phyloP scores from a whole-genome alignment of 2,113 vertebrate genomes.

The Lonchura striata region DNA sequence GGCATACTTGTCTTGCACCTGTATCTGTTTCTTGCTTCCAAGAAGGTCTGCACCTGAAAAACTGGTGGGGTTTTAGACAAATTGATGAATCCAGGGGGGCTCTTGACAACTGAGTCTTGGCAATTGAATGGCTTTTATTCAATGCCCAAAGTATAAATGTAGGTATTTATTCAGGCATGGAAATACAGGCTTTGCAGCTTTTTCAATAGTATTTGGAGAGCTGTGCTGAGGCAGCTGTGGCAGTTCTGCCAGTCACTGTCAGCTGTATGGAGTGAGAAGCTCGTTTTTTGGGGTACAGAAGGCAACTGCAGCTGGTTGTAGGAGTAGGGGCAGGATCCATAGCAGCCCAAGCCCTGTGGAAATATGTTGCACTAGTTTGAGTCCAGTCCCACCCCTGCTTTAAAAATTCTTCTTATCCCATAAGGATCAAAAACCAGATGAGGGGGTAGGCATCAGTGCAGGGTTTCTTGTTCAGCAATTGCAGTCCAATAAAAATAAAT shows the following conservation, averaged over 20 bases:
- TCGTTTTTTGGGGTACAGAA: not conserved
- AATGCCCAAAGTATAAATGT: not conserved
- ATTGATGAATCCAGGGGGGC: not conserved
- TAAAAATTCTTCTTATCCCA: not conserved
- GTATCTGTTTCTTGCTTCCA: not conserved
- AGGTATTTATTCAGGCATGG: not conserved
- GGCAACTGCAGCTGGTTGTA: accelerated
- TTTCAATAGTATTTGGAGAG: not conserved
- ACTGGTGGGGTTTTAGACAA: not conserved
- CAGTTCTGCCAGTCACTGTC: not conserved
- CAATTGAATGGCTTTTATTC: not conserved
- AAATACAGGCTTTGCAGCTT: not conserved
- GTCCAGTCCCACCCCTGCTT: not conserved
- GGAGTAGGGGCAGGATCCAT: accelerated
- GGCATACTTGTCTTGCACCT: not conserved
- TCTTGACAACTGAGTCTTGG: not conserved
- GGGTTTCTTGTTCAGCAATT: not conserved
- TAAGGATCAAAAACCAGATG: not conserved
- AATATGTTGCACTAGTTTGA: not conserved
- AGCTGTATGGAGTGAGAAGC: not conserved
- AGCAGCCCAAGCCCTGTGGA: not conserved
- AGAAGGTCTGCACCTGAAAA: not conserved
- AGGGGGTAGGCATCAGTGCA: not conserved
- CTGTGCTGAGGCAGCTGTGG: not conserved
- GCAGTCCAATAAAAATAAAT: constrained; percentile 41